Evolutionary conservation across 2,797 vertebrate species (phyloP).

Genomic region (Peromyscus melanophrys): DNA sequence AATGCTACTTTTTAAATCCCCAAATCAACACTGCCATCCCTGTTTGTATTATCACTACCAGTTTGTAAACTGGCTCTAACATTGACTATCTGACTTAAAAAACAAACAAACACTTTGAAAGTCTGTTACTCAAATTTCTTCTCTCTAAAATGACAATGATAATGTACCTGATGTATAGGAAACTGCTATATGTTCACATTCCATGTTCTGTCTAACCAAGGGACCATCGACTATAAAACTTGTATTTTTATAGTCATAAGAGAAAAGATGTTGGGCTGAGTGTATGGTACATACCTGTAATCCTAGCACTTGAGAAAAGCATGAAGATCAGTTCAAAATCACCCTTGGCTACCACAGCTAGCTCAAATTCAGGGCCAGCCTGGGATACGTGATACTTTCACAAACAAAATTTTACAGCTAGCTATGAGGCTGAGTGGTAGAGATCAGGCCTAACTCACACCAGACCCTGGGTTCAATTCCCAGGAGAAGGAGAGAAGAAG

Average conservation of each 20-base stretch:
- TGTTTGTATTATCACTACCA: neutral
- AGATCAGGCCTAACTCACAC: neutral
- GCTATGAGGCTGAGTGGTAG: neutral
- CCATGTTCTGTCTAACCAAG: neutral
- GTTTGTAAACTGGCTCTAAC: neutral
- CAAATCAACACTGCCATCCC: neutral
- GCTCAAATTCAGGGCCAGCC: neutral
- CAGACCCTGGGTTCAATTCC: neutral
- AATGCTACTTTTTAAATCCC: neutral
- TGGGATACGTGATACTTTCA: neutral
- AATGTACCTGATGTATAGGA: neutral
- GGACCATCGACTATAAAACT: neutral
- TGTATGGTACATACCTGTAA: neutral
- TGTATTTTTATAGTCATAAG: neutral
- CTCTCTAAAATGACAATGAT: neutral
- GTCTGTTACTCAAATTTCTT: constrained; percentile 13
- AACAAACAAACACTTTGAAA: neutral
- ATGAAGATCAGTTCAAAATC: neutral
- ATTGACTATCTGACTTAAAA: neutral
- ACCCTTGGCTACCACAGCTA: neutral
- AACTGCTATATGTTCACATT: neutral
- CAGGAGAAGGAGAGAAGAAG: neutral
- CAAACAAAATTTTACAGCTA: neutral
- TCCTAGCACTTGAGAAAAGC: neutral
- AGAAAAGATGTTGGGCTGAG: neutral